Base-by-base conservation (phyloP, 1,140 invertebrate species). In the Danaus plexippus region DNA sequence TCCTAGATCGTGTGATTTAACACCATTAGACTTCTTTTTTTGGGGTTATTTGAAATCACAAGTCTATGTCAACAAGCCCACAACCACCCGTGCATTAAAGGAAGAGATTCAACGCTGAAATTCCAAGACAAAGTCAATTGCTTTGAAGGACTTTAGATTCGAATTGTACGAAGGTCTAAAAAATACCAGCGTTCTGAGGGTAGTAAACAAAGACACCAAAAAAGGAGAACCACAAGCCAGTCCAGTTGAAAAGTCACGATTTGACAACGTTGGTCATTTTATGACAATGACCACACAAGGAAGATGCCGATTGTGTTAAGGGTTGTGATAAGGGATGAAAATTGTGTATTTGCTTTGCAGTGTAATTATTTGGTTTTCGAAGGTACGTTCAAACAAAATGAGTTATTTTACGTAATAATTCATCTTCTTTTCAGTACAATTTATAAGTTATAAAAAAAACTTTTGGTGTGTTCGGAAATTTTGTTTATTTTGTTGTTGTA, bases 331-430 rank as follows among this genome's bases (percentile, higher is more conserved):
- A n/a, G n/a, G 63, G 66, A 63, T 68, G 63, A 68, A 68, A 68
- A 68, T 65, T 68, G 66, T 65, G 66, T 68, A 68, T 68, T 68
- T 68, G 62, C 66, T 63, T 65, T 65, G 63, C 60, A 63, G 66
- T 68, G 63, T 65, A 68, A 68, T 63, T 68, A 68, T 65, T 68
- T 68, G 66, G 62, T 67, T 67, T 67, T 67, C 62, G 66, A 67
- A 64, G 59, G 62, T 68, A 62, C 59, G 57, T 68, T 64, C 62
- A 64, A 64, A 64, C 66, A 64, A 67, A 67, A 67, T 64, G 64
- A 64, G 66, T 67, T 67, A 67, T 67, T 67, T 67, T 67, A 67
- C 62, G 61, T 67, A 67, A 15, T 15, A 15, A 15, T 15, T 15
- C 15, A 15, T 66, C 64, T 63, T 66, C 64, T 66, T 66, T 66